Evolutionary conservation across 1,140 invertebrate species (phyloP).

Genomic region (Halesus radiatus): DNA sequence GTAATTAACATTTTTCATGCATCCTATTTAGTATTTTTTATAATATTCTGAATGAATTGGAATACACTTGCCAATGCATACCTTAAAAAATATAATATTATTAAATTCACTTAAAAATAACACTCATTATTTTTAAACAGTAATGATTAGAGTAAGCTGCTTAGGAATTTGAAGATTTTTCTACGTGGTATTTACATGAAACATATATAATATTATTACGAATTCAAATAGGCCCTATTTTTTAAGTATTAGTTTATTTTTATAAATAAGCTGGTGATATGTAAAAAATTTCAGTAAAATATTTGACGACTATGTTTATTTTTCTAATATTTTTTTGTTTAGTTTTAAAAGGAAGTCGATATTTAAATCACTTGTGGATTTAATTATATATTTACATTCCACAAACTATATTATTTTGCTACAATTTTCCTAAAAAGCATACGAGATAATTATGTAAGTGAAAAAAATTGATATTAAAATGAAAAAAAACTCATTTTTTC

Average conservation of each 20-base stretch:
- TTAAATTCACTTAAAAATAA: neutral
- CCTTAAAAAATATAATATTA: neutral
- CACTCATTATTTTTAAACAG: neutral
- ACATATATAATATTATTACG: conserved; percentile 1
- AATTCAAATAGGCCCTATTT: conserved; percentile 30
- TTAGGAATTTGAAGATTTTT: conserved; percentile 11
- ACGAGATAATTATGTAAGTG: conserved; percentile 11
- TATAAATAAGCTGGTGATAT: conserved; percentile 31
- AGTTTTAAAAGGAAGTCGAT: neutral
- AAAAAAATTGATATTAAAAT: conserved; percentile 6
- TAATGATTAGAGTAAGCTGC: conserved; percentile 20
- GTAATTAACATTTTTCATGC: too few relatives aligned
- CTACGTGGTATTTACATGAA: conserved; percentile 29
- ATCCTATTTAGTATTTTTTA: too few relatives aligned
- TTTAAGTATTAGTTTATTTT: conserved; percentile 4
- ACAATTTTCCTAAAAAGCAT: neutral
- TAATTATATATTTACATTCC: conserved; percentile 23
- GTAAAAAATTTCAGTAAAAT: conserved; percentile 24
- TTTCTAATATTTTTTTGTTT: conserved; percentile 27
- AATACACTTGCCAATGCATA: neutral
- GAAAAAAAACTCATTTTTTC: neutral
- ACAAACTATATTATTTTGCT: conserved; percentile 1
- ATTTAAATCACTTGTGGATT: conserved; percentile 6
- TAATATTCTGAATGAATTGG: too few relatives aligned
- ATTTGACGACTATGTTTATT: conserved; percentile 7